Evolutionary conservation across 2,113 vertebrate genomes (phyloP).

Genomic region (Oxyura jamaicensis): DNA sequence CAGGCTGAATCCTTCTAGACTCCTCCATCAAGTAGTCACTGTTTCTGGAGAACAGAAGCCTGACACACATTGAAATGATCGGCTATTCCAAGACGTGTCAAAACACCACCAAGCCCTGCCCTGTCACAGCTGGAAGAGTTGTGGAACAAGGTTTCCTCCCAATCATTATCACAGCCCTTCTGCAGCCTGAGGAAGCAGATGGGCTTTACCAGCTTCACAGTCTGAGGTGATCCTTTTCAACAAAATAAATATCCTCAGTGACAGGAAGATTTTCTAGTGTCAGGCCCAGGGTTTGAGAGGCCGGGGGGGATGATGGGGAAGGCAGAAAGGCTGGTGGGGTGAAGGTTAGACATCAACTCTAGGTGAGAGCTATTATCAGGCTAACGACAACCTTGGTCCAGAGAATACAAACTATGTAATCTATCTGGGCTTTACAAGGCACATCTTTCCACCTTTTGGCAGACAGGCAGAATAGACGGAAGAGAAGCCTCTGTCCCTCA

Average conservation of each 20-base stretch:
- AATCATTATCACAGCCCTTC: neutral
- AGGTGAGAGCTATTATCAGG: neutral
- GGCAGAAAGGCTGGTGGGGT: neutral
- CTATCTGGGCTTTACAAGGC: neutral
- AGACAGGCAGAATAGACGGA: neutral
- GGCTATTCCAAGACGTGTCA: neutral
- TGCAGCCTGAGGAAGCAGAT: neutral
- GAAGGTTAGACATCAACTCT: neutral
- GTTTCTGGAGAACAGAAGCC: neutral
- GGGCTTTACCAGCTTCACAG: neutral
- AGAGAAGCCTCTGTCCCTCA: neutral
- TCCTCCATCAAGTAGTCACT: neutral
- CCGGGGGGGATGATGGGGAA: fast-evolving
- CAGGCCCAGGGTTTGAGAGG: neutral
- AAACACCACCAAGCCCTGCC: neutral
- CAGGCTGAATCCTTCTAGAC: neutral
- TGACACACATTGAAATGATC: neutral
- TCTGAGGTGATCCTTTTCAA: neutral
- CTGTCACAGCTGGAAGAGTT: neutral
- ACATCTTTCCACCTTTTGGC: neutral
- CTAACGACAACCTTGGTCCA: neutral
- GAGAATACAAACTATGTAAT: fast-evolving
- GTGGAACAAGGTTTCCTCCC: neutral
- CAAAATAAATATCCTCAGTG: neutral
- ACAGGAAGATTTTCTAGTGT: neutral